Evolutionary conservation across 1,140 invertebrate genomes (phyloP).

Genomic region (Trachelipus rathkii): DNA sequence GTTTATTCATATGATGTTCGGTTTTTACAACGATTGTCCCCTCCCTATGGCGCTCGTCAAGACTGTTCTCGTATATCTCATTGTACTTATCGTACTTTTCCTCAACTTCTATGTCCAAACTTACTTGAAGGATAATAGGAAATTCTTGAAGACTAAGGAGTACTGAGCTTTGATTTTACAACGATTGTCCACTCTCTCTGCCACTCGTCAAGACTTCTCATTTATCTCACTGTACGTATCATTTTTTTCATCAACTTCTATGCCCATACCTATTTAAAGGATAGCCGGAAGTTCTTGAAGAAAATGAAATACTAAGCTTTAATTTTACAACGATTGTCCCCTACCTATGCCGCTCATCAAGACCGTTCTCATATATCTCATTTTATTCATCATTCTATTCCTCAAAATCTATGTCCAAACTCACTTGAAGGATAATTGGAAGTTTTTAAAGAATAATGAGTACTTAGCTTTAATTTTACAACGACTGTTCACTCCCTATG

Average conservation of each 20-base stretch:
- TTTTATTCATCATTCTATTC: neutral
- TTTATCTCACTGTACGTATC: too few relatives aligned
- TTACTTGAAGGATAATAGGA: neutral
- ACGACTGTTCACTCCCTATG: too few relatives aligned
- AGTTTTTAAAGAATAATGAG: neutral
- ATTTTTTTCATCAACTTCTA: too few relatives aligned
- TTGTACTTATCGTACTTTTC: neutral
- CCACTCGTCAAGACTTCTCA: too few relatives aligned
- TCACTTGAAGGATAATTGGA: neutral
- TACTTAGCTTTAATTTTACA: too few relatives aligned
- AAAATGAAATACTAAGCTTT: too few relatives aligned
- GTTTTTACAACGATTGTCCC: neutral
- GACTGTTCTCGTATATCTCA: neutral
- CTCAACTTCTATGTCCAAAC: neutral
- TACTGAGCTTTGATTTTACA: too few relatives aligned
- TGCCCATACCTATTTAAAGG: too few relatives aligned
- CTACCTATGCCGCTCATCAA: neutral
- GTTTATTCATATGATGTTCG: constrained; percentile 8
- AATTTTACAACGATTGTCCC: neutral
- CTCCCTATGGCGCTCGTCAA: neutral
- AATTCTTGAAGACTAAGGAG: neutral
- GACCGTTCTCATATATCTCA: neutral
- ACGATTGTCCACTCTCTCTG: too few relatives aligned
- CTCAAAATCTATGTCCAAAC: neutral
- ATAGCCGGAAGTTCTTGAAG: too few relatives aligned